Base-by-base conservation (phyloP, 2,888 invertebrate genomes). In the Mythimna lalbum region DNA sequence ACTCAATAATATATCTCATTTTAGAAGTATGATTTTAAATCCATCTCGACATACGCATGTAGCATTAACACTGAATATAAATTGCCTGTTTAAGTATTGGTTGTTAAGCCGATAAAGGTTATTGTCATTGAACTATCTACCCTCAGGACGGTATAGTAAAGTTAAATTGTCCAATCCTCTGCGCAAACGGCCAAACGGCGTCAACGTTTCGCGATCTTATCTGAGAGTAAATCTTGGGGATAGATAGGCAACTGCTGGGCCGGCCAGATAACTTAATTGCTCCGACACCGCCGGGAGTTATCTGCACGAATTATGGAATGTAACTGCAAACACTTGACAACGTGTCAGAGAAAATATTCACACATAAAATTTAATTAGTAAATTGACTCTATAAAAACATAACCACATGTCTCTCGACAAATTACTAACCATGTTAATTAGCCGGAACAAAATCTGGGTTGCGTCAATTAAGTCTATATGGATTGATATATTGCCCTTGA, bases 81-180 rank as follows among this genome's bases (percentile, higher is more conserved):
- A 94, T 92, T 89, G 90, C 91, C 88, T 90, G 88, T 88, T 93
- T 92, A 83, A 88, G 87, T 89, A 90, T 90, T 87, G 92, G 90
- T 89, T 85, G 86, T 85, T 84, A 86, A 90, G 88, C 88, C 89
- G 91, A 93, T 94, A 93, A 92, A 91, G 91, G 90, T 92, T 92
- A 94, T 92, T 93, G 91, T 91, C 91, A 90, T 91, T 89, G 87
- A 91, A 93, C 90, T 91, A 92, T 92, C 91, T 90, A 90, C 91
- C 93, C 92, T 90, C 90, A 68, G 76, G 82, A 78, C 76, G 87
- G 88, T 87, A 86, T 89, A 91, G 89, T 90, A 90, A 91, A 92
- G 91, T 93, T 94, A 93, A 95, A 95, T 93, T 93, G 93, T 93
- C 91, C 93, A 94, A 94, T 92, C 90, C 90, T 86, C 87, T 90